These are phyloP conservation scores for Ennomos fuscantarius DNA, from an alignment of 2,888 invertebrate genomes.

Conservation along the genomic window DNA sequence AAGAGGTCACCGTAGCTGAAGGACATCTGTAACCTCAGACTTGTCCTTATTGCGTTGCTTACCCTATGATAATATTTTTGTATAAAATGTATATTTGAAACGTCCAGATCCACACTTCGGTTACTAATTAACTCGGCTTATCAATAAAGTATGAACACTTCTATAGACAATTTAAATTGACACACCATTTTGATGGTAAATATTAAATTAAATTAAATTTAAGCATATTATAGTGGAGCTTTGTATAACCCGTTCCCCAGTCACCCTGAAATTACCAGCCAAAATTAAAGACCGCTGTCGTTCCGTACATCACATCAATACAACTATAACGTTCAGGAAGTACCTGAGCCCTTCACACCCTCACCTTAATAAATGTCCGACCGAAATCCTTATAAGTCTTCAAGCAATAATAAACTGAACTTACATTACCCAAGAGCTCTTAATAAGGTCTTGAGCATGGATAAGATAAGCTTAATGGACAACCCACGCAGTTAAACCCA, in stretches of 20 bases:
- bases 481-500: not conserved
- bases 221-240: no score
- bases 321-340: constrained; percentile 20
- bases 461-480: constrained; percentile 13
- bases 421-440: constrained; percentile 41
- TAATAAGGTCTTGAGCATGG: constrained; percentile 38
- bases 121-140: no score
- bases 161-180: no score
- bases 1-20: no score
- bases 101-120: no score
- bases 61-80: no score
- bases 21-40: no score
- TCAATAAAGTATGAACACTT: no score
- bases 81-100: not conserved
- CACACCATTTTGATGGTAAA: no score
- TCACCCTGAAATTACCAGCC: constrained; percentile 1
- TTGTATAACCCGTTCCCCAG: not conserved
- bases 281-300: constrained; percentile 11
- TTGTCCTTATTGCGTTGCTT: no score
- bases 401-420: constrained; percentile 46
- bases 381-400: constrained; percentile 44
- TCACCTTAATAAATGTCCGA: constrained; percentile 43
- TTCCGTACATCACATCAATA: constrained; percentile 13
- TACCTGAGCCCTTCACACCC: constrained; percentile 31
- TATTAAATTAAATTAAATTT: no score